Evolutionary conservation across 2,888 invertebrate species (phyloP), one percentile per base, ranked within the genome.

Genomic region (Craniophora ligustri): DNA sequence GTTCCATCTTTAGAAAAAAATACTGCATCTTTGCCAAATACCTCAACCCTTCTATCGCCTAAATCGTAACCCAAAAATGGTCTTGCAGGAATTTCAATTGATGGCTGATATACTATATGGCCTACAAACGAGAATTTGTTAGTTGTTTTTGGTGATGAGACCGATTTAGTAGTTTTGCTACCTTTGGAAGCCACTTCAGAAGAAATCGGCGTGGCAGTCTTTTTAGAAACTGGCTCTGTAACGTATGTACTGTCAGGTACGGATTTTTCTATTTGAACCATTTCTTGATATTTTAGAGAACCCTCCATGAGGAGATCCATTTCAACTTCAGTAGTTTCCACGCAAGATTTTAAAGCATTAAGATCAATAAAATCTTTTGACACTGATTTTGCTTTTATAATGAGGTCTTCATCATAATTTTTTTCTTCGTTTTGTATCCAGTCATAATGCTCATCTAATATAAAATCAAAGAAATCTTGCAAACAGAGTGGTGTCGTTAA

Each of bases 391-490:
- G 79, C 67, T 60, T 75, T 81, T 2, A 78, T 28, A 13, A 73
- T 32, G 21, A 84, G 49, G 13, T 72, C 67, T 65, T 85, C 82
- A 46, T 91, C 86, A 55, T 92, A 91, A 0, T 76, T 66, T 65
- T 73, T 82, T 81, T 92, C 92, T 72, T 90, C 86, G 3, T 83
- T 79, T 75, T 88, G 79, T 40, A 94, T 86, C 94, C 94, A 94
- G 6, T 88, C 88, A 65, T 84, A 87, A 57, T 93, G 85, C 68
- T 94, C 94, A 54, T 91, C 88, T 39, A 91, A 76, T 18, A 94
- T 87, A 75, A 91, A 94, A 64, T 94, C 91, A 75, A 91, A 93
- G 78, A 94, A 95, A 69, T 94, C 94, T 79, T 93, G 90, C 34
- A 95, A 79, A 61, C 94, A 92, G 18, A 94, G 73, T 3, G 94